Evolutionary conservation across 1,140 invertebrate species (phyloP), one percentile per base, ranked within the genome.

Genomic region (Bactericera cockerelli): DNA sequence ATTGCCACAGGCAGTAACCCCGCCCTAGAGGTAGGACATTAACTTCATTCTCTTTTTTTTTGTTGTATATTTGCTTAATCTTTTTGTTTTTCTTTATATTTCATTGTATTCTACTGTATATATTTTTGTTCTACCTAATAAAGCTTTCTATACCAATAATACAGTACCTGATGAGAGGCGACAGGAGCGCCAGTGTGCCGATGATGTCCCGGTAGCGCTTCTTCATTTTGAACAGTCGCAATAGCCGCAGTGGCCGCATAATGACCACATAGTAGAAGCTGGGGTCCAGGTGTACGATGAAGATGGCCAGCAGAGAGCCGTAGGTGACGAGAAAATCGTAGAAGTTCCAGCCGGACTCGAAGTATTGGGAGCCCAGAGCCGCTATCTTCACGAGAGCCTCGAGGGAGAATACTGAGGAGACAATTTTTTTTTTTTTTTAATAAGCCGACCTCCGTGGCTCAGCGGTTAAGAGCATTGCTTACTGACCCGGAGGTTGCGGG

Each of bases 121-220:
- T n/a, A n/a, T n/a, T n/a, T n/a, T n/a, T n/a, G n/a, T n/a, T n/a
- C n/a, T n/a, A n/a, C n/a, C n/a, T n/a, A n/a, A n/a, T n/a, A n/a
- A n/a, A n/a, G n/a, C n/a, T n/a, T n/a, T n/a, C n/a, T n/a, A n/a
- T n/a, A n/a, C n/a, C n/a, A n/a, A n/a, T n/a, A n/a, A n/a, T n/a
- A n/a, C n/a, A n/a, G 4, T 31, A 31, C 42, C 42, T 63, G 22
- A 72, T 64, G 60, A 87, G 72, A 16, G 85, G 86, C 2, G 82
- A 79, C 21, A 91, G 72, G 61, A 93, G 81, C 36, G 92, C 89
- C 10, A 93, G 72, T 1, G 89, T 92, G 36, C 89, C 89, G 69
- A 93, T 86, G 36, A 94, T 87, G 73, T 93, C 89, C 57, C 88
- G 78, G 68, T 92, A 93, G 13, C 88, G 75, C 66, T 87, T 87